Conservation (phyloP, 2,797 vertebrate genomes). For the Tragelaphus oryx region DNA sequence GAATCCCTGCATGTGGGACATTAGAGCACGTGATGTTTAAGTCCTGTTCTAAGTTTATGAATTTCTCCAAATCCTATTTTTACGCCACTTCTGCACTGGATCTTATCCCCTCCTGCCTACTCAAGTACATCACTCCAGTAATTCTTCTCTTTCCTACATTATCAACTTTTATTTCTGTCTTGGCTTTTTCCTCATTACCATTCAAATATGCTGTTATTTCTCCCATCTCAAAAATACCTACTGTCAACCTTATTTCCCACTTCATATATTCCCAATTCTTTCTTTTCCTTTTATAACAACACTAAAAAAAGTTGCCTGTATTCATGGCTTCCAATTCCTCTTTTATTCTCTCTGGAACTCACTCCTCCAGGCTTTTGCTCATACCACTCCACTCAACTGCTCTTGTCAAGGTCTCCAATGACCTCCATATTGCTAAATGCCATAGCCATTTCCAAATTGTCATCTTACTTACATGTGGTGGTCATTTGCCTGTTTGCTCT, state of each 20-base stretch:
- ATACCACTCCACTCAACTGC: neutral
- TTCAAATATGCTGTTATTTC: neutral
- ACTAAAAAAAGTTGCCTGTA: neutral
- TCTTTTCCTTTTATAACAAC: conserved; percentile 12
- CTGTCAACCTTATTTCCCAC: neutral
- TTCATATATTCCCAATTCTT: neutral
- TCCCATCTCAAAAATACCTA: conserved; percentile 2
- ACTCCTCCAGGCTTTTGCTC: neutral
- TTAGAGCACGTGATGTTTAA: neutral
- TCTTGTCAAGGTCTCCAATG: neutral
- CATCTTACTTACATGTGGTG: neutral
- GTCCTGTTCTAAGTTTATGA: neutral
- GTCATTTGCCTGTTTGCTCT: neutral
- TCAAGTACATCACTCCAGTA: neutral
- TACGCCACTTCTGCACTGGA: neutral
- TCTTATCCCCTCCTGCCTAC: neutral
- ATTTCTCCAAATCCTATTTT: neutral
- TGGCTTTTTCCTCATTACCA: neutral
- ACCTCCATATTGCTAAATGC: neutral
- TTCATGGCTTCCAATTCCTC: neutral
- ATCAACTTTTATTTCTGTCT: neutral
- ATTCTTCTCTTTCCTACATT: neutral
- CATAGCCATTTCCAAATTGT: neutral
- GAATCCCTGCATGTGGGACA: neutral
- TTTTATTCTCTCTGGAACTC: neutral